Conservation (phyloP, 2,888 invertebrate genomes). For the Arenicola marina region DNA sequence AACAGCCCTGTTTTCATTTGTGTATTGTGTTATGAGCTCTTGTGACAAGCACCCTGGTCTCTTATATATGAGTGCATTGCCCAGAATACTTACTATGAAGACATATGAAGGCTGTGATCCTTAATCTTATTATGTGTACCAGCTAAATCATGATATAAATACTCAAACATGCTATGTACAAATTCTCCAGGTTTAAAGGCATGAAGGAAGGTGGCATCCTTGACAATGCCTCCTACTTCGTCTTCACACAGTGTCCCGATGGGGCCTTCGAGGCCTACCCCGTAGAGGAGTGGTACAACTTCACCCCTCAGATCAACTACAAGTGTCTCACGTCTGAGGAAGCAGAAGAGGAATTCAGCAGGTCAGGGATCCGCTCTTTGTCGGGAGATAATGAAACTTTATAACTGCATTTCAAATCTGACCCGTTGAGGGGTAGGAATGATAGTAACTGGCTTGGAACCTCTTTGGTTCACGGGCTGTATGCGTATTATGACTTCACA, state of each 20-base stretch:
- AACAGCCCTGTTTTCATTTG: not conserved
- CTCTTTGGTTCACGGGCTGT: too few relatives aligned
- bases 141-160: not conserved
- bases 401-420: too few relatives aligned
- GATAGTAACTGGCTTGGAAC: too few relatives aligned
- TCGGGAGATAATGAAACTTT: too few relatives aligned
- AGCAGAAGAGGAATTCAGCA: conserved; percentile 95
- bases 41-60: too few relatives aligned
- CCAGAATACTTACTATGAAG: too few relatives aligned
- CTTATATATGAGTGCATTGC: too few relatives aligned
- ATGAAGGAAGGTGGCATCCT: conserved; percentile 94
- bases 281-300: conserved; percentile 89
- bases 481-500: too few relatives aligned
- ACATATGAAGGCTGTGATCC: not conserved
- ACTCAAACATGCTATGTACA: not conserved
- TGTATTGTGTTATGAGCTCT: not conserved
- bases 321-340: conserved; percentile 96
- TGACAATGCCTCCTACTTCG: conserved; percentile 96
- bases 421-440: too few relatives aligned
- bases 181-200: conserved; percentile 74
- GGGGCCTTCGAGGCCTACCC: conserved; percentile 96
- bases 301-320: conserved; percentile 85
- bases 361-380: too few relatives aligned
- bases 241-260: conserved; percentile 94
- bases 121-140: not conserved